Base-by-base conservation (phyloP, 2,113 vertebrate species). In the Siniperca chuatsi region DNA sequence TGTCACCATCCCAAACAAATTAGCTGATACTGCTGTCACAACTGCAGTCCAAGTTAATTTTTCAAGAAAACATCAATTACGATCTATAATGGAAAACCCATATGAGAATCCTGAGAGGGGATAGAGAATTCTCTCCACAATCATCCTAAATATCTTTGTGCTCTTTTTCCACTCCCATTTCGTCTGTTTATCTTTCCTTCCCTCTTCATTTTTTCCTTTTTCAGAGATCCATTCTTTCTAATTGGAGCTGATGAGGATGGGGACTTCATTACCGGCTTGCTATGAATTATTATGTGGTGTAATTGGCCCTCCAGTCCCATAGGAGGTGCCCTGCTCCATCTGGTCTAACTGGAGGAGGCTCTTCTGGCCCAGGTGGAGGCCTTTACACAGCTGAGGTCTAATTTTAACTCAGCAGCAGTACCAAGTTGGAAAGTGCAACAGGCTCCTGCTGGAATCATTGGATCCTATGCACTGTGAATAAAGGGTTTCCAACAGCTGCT, bases 1-100 rank as follows among this genome's bases (percentile, higher is more conserved):
- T 82, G 69, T 57, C 70, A 20, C 76, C 60, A 84, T 65, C 16
- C 44, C 92, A 52, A 46, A 37, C 54, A 57, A 40, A 89, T 68
- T 65, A 44, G 37, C 68, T 87, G 72, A 91, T 75, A 68, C 57
- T 48, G 55, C 80, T 91, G 66, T 92, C 80, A 73, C 69, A 75
- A 75, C 75, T 78, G 50, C 42, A 79, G 23, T 70, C 57, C 21
- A 79, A 90, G 87, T 91, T 94, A 84, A 94, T 95, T 94, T 94
- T 96, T 94, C 90, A 94, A 93, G 78, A 84, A 96, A 93, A 95
- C 92, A 96, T 97, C 96, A 97, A 96, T 97, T 97, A 96, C 85
- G 74, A 92, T 91, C 91, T 93, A 93, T 97, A 97, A 97, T 96
- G 93, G 85, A 94, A 94, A 95, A 92, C 76, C 70, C 83, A 78